phyloP scores from a whole-genome alignment of 2,888 invertebrate species.

The Ypsolopha sequella region DNA sequence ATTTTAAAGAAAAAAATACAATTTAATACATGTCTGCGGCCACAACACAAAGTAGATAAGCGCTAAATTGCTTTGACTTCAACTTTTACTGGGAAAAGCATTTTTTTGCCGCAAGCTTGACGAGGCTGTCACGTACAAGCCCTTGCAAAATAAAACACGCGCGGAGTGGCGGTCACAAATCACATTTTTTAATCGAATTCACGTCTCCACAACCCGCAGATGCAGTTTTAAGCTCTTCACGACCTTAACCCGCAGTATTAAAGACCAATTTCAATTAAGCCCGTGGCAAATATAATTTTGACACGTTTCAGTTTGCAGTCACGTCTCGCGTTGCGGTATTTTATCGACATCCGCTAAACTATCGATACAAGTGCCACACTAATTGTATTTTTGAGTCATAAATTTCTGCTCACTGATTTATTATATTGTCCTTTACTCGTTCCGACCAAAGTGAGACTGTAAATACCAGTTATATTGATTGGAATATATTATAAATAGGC shows the following conservation, averaged over 20 bases:
- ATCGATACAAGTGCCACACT: slow-evolving; percentile 61
- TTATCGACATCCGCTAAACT: slow-evolving; percentile 66
- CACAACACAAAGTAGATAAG: slow-evolving; percentile 1
- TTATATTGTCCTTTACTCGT: not conserved
- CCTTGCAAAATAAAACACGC: slow-evolving; percentile 62
- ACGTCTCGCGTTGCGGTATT: slow-evolving; percentile 39
- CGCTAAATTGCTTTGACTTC: slow-evolving; percentile 1
- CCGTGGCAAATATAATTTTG: slow-evolving; percentile 17
- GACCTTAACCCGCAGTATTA: slow-evolving; percentile 18
- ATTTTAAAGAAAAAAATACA: no score
- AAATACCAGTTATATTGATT: slow-evolving; percentile 2
- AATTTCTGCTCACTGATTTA: slow-evolving; percentile 39
- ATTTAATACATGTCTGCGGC: not conserved
- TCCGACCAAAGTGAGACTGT: not conserved
- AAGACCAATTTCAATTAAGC: slow-evolving; percentile 19
- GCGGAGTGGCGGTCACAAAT: slow-evolving; percentile 61
- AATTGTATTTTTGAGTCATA: slow-evolving; percentile 49
- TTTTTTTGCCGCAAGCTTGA: slow-evolving; percentile 39
- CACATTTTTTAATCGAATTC: slow-evolving; percentile 69
- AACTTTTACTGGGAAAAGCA: slow-evolving; percentile 11
- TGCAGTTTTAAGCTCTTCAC: slow-evolving; percentile 16
- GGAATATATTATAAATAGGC: slow-evolving; percentile 1
- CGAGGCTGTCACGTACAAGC: slow-evolving; percentile 53
- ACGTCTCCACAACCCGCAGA: slow-evolving; percentile 32
- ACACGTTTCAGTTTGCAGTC: slow-evolving; percentile 51